Evolutionary conservation across 2,797 vertebrate species (phyloP), one percentile per base, ranked within the genome.

Genomic region (Myoxocephalus aenaeus): DNA sequence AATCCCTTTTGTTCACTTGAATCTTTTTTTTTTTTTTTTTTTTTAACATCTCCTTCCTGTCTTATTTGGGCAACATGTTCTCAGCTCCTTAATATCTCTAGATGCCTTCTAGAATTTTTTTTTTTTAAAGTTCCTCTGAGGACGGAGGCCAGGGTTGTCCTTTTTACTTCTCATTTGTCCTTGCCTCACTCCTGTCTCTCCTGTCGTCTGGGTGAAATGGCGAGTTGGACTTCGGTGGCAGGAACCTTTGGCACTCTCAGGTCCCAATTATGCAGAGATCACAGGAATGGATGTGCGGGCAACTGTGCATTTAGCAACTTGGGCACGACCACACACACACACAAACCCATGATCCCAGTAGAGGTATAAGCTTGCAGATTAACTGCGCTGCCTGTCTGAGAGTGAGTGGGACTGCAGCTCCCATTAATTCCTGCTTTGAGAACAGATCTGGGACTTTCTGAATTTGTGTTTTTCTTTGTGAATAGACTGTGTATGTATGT

Each of bases 291-390:
- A 77, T 90, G 77, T 57, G 20, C 69, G 80, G 20, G 69, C 77
- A 80, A 84, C 66, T 81, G 61, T 70, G 71, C 64, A 68, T 75
- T 86, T 61, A 63, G 73, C 40, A 81, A 61, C 54, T 77, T 65
- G 61, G 53, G 18, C 57, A 62, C 65, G 34, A 34, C 34, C 42
- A 29, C 58, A 22, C 42, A 38, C 42, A 38, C 36, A 53, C 14
- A 70, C 50, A 42, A 44, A 65, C 54, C 25, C 38, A 42, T 14
- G 65, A 36, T 50, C 68, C 65, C 63, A 65, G 76, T 56, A 57
- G 76, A 70, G 56, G 73, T 77, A 64, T 58, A 78, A 81, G 61
- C 67, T 66, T 73, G 62, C 50, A 87, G 82, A 91, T 91, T 82
- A 86, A 75, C 81, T 81, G 62, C 69, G 79, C 57, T 84, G 71